phyloP scores from a whole-genome alignment of 2,888 invertebrate species.

The Brachycybe producta region DNA sequence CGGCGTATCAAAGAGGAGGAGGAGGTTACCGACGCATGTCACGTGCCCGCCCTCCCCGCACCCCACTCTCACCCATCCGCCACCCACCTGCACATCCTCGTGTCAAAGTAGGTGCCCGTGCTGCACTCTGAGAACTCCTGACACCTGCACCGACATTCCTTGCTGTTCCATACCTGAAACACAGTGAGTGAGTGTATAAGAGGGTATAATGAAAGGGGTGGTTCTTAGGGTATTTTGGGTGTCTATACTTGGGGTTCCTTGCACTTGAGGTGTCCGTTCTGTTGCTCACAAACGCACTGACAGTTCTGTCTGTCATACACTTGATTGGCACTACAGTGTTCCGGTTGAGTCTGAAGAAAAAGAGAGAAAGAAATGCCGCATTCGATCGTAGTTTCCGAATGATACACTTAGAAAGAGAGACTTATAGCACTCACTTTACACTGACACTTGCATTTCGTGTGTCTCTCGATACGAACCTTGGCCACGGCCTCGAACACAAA shows the following conservation, averaged over 20 bases:
- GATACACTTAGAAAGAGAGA: neutral
- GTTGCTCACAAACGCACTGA: slow-evolving; percentile 16
- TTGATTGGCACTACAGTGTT: slow-evolving; percentile 19
- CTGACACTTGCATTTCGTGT: slow-evolving; percentile 20
- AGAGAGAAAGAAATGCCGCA: neutral
- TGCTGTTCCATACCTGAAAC: slow-evolving; percentile 18
- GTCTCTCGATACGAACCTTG: slow-evolving; percentile 18
- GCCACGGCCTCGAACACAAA: slow-evolving; percentile 20
- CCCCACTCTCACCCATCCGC: too few relatives aligned
- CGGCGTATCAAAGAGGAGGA: too few relatives aligned
- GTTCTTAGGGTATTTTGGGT: neutral
- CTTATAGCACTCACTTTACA: slow-evolving; percentile 18
- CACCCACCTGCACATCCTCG: slow-evolving; percentile 19
- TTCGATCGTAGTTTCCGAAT: neutral
- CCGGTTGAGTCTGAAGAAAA: slow-evolving; percentile 17
- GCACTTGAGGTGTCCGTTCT: slow-evolving; percentile 18
- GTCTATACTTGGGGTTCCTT: slow-evolving; percentile 18
- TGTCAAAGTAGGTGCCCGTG: slow-evolving; percentile 21
- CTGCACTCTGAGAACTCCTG: slow-evolving; percentile 20
- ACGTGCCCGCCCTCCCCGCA: too few relatives aligned
- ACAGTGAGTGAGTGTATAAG: neutral
- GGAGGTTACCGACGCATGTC: too few relatives aligned
- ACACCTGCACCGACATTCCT: slow-evolving; percentile 20
- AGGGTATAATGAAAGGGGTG: neutral
- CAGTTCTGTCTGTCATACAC: slow-evolving; percentile 19